A percentile compares a stretch with the other conserved stretches of the same genome.
phyloP scores from a whole-genome alignment of 1,140 invertebrate genomes.

The Philotrypesis tridentata region DNA sequence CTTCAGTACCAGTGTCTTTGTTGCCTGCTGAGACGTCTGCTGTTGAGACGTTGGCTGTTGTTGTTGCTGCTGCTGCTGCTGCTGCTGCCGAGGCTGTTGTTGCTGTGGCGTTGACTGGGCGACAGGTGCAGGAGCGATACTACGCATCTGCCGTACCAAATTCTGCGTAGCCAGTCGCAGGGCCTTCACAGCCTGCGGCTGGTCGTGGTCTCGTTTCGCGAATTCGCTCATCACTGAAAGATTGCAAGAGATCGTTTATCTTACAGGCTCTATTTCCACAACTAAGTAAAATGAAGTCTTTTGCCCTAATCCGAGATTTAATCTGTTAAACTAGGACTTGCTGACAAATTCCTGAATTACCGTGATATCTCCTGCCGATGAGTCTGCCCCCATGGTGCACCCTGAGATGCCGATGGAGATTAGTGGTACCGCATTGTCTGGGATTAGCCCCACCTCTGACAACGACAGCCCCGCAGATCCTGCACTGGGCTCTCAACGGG shows the following conservation, averaged over 20 bases:
- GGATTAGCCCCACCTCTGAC: conserved; percentile 71
- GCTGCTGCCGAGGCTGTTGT: conserved; percentile 47
- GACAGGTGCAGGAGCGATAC: conserved; percentile 57
- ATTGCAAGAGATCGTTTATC: neutral
- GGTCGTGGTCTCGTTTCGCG: conserved; percentile 23
- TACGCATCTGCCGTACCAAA: conserved; percentile 64
- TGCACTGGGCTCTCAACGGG: conserved; percentile 69
- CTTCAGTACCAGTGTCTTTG: conserved; percentile 69
- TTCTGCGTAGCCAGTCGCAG: conserved; percentile 65
- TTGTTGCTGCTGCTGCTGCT: conserved; percentile 20
- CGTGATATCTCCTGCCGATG: conserved; percentile 70
- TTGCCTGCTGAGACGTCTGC: conserved; percentile 54
- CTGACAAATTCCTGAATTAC: conserved; percentile 55
- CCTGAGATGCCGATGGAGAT: conserved; percentile 70
- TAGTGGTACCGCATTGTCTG: conserved; percentile 71
- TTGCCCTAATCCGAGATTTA: neutral
- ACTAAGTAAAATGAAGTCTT: conserved; percentile 37
- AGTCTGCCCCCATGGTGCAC: conserved; percentile 72
- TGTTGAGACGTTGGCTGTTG: conserved; percentile 19
- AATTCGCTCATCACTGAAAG: conserved; percentile 39
- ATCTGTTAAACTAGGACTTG: too few relatives aligned
- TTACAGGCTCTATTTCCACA: too few relatives aligned
- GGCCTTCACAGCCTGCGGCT: conserved; percentile 57
- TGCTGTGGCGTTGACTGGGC: conserved; percentile 42
- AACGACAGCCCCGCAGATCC: conserved; percentile 71